Conservation (phyloP, 1,140 invertebrate species). For the Meloidogyne hapla region DNA sequence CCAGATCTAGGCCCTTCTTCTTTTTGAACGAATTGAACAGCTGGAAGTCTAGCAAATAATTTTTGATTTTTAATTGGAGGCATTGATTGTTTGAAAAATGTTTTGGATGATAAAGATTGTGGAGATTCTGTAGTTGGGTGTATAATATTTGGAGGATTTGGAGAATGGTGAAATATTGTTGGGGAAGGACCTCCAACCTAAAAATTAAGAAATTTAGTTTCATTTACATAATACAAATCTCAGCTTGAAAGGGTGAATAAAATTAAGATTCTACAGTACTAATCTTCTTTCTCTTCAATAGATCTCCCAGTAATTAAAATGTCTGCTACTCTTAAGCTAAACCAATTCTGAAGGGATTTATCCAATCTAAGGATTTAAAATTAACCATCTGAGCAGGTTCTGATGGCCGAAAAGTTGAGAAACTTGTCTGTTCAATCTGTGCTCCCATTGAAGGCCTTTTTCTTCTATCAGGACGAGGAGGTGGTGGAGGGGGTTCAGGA, state of each 20-base stretch:
- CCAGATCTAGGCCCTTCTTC: background rate
- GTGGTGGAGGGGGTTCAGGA: constrained; percentile 29
- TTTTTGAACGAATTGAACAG: constrained; percentile 12
- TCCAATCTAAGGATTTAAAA: too few species aligned
- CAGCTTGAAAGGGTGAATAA: too few species aligned
- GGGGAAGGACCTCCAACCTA: background rate
- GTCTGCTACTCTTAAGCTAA: too few species aligned
- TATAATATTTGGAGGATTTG: background rate
- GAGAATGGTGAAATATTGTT: background rate
- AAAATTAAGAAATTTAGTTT: background rate
- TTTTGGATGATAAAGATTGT: constrained; percentile 13
- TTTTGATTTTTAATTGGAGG: constrained; percentile 16
- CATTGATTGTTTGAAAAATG: background rate
- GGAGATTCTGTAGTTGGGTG: background rate
- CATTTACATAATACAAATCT: background rate
- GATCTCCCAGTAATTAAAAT: too few species aligned
- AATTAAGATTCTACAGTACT: too few species aligned
- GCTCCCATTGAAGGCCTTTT: constrained; percentile 54
- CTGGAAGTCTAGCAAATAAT: constrained; percentile 20
- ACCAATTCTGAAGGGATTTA: too few species aligned
- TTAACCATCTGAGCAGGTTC: constrained; percentile 68
- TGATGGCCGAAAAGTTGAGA: constrained; percentile 28
- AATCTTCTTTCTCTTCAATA: too few species aligned
- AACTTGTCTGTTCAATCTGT: constrained; percentile 65
- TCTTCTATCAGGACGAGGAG: constrained; percentile 29